Base-by-base conservation (phyloP, 1,140 invertebrate species). In the Scaptomyza hsui region DNA sequence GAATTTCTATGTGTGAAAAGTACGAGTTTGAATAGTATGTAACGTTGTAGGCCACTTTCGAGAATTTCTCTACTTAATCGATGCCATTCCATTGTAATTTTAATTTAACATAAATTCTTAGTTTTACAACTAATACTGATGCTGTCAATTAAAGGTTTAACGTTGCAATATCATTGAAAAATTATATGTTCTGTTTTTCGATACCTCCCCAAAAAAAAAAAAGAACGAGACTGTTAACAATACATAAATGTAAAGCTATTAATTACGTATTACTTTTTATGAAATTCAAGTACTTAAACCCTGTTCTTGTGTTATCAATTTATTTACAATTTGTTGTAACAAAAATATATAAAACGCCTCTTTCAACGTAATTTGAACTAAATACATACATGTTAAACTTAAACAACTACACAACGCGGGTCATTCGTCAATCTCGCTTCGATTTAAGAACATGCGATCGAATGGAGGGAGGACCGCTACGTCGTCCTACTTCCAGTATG, bases 391-490 rank as follows among this genome's bases (percentile, higher is more conserved):
- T 59, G 7, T 63, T 59, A 26, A 51, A 61, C 71, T 71, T 75
- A 75, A 45, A 41, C 12, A 60, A 61, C 44, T 60, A 60, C n/a
- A 47, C 56, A 35, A 15, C 42, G n/a, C 35, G 13, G 18, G 2
- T 9, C 10, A 15, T 48, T 52, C 15, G 75, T 91, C 88, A 91
- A 24, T 76, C 89, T 63, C 83, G 62, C 19, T 72, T 59, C 4
- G 78, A 81, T 37, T 75, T 69, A 1, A 91, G 60, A 4, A 91
- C 74, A 57, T 89, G 85, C 13, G 92, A 92, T 77, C 92, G 93
- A 37, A 96, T 94, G 37, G 94, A 94, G 32, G 95, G 94, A 76
- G 93, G 93, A 0, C 98, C 98, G 92, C 96, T 97, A 65, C 97
- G 92, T 65, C 91, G 92, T 63, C 94, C 92, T 1, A 97, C 98